Conservation (phyloP, 37 sponge, comb jelly and placozoan genomes). For the Diacarnus erythraeanus region DNA sequence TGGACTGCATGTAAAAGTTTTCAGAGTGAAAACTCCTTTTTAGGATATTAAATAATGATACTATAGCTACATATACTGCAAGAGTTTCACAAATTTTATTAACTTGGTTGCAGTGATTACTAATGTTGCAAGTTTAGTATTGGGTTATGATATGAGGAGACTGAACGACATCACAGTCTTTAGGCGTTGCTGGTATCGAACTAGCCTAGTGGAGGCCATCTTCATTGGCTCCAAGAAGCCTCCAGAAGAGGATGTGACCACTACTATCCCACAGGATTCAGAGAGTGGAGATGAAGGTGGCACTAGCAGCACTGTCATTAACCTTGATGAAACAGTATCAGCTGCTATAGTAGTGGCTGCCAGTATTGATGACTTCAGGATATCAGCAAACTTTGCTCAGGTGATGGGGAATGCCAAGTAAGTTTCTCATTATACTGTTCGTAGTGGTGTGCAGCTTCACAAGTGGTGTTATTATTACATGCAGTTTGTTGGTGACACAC, state of each 20-base stretch:
- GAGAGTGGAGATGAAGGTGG: not conserved
- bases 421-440: slow-evolving; percentile 21
- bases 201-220: slow-evolving; percentile 65
- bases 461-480: not conserved
- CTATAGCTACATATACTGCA: too few species aligned
- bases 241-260: not conserved
- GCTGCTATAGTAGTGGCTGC: slow-evolving; percentile 68
- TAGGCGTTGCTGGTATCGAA: slow-evolving; percentile 84
- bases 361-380: slow-evolving; percentile 59
- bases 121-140: slow-evolving; percentile 69
- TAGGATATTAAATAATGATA: too few species aligned
- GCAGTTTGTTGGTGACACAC: slow-evolving; percentile 58
- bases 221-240: slow-evolving; percentile 68
- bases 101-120: slow-evolving; percentile 12
- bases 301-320: not conserved
- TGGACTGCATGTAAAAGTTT: too few species aligned
- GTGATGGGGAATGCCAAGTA: slow-evolving; percentile 85
- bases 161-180: slow-evolving; percentile 85
- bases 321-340: slow-evolving; percentile 35
- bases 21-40: not conserved
- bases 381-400: slow-evolving; percentile 71
- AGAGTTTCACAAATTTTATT: not conserved
- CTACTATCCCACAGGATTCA: not conserved
- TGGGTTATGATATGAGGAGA: slow-evolving; percentile 81
- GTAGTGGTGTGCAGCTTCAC: not conserved